These are phyloP conservation scores for Sebastes trivittatus DNA, from an alignment of 2,797 vertebrate species.

Conservation along the genomic window DNA sequence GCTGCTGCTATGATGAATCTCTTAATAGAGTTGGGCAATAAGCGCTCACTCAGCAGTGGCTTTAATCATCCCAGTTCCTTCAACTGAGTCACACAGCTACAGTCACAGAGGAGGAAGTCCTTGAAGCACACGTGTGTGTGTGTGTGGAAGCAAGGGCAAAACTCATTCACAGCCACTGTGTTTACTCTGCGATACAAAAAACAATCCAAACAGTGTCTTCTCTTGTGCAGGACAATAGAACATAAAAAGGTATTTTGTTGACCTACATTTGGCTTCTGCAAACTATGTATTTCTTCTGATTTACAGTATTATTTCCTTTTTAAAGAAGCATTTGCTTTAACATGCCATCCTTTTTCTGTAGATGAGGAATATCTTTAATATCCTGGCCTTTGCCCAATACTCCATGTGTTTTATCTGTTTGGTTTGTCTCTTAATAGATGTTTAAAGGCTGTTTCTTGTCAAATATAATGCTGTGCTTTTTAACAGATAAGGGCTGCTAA, in stretches of 20 bases:
- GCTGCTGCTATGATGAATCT: conserved; percentile 59
- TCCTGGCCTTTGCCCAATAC: background rate
- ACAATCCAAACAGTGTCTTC: background rate
- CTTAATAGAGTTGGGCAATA: conserved; percentile 56
- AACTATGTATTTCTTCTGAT: background rate
- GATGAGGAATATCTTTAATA: background rate
- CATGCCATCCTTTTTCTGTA: background rate
- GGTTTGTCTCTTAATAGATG: background rate
- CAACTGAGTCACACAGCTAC: conserved; percentile 28
- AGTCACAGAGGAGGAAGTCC: conserved; percentile 22
- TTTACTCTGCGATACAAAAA: background rate
- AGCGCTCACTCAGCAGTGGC: conserved; percentile 63
- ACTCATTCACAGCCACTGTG: background rate
- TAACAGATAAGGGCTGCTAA: background rate
- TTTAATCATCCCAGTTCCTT: conserved; percentile 66
- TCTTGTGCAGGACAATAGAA: background rate
- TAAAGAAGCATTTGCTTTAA: background rate
- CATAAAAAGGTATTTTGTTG: background rate
- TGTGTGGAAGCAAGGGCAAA: conserved; percentile 21
- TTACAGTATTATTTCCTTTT: background rate
- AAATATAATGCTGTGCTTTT: background rate
- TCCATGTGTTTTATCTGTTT: background rate
- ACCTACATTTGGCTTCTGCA: background rate
- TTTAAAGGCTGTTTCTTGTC: background rate
- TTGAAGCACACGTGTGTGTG: conserved; percentile 24